A percentile compares a stretch with the other conserved stretches of the same genome.
Evolutionary conservation across 2,797 vertebrate genomes (phyloP).

Genomic region (Carapus acus): DNA sequence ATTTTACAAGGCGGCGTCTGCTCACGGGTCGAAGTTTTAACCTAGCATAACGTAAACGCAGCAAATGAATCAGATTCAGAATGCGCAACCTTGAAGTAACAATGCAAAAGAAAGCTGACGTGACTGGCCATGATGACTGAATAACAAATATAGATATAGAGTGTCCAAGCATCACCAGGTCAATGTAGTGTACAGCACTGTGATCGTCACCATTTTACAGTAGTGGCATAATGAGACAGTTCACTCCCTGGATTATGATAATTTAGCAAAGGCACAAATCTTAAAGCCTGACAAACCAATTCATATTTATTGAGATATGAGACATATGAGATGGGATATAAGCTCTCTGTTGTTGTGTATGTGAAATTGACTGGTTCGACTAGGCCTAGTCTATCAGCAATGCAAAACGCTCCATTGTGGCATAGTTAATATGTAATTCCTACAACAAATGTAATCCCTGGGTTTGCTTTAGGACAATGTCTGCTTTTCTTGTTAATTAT

Average conservation of each 20-base stretch:
- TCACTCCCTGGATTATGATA: not conserved
- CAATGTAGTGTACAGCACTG: too few relatives aligned
- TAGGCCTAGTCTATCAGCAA: constrained; percentile 2
- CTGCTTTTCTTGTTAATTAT: constrained; percentile 54
- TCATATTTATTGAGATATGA: constrained; percentile 32
- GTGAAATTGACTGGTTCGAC: not conserved
- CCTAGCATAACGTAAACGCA: too few relatives aligned
- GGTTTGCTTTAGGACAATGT: constrained; percentile 9
- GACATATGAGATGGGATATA: not conserved
- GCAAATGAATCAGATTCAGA: too few relatives aligned
- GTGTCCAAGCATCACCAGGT: too few relatives aligned
- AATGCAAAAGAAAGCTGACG: too few relatives aligned
- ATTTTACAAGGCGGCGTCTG: not conserved
- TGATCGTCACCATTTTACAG: too few relatives aligned
- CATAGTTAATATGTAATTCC: constrained; percentile 65
- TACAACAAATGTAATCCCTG: constrained; percentile 29
- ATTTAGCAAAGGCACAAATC: constrained; percentile 12
- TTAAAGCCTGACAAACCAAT: constrained; percentile 8
- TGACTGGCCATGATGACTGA: too few relatives aligned
- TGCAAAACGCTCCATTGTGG: constrained; percentile 37
- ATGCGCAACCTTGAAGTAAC: too few relatives aligned
- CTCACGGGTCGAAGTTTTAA: not conserved
- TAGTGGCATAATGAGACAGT: constrained; percentile 4
- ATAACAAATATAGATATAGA: too few relatives aligned
- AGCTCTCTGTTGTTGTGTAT: not conserved